Percentiles rank a stretch among this genome's conserved stretches.
Evolutionary conservation across 2,797 vertebrate species (phyloP).

Genomic region (Todus mexicanus): DNA sequence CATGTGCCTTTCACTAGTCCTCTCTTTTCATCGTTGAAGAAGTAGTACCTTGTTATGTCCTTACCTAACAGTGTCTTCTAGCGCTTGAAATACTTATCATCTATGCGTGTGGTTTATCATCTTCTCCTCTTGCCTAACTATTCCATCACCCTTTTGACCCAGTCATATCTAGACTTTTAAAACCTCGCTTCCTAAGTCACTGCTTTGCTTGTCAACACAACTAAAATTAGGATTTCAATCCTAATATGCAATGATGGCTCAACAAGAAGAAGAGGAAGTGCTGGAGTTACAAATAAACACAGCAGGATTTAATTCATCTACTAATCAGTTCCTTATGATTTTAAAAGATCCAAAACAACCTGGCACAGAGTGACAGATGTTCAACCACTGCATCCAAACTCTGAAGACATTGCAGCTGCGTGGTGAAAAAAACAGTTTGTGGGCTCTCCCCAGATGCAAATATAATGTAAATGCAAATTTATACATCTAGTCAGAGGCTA

Average conservation of each 20-base stretch:
- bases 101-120: not conserved
- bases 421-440: not conserved
- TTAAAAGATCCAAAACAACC: not conserved
- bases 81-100: not conserved
- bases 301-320: not conserved
- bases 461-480: conserved; percentile 10
- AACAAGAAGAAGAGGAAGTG: conserved; percentile 37
- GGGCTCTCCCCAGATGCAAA: conserved; percentile 17
- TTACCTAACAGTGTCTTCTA: not conserved
- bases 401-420: conserved; percentile 17
- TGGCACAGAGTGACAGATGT: not conserved
- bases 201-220: not conserved
- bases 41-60: not conserved
- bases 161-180: not conserved
- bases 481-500: not conserved
- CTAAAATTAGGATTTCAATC: conserved; percentile 31
- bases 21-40: not conserved
- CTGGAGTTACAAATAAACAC: conserved; percentile 8
- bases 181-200: not conserved
- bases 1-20: not conserved
- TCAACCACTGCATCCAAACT: not conserved
- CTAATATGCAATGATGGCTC: conserved; percentile 34
- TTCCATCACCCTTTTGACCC: not conserved
- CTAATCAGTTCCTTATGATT: not conserved
- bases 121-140: not conserved